Evolutionary conservation across 2,888 invertebrate genomes (phyloP).

Genomic region (Chrysotoxum bicinctum): DNA sequence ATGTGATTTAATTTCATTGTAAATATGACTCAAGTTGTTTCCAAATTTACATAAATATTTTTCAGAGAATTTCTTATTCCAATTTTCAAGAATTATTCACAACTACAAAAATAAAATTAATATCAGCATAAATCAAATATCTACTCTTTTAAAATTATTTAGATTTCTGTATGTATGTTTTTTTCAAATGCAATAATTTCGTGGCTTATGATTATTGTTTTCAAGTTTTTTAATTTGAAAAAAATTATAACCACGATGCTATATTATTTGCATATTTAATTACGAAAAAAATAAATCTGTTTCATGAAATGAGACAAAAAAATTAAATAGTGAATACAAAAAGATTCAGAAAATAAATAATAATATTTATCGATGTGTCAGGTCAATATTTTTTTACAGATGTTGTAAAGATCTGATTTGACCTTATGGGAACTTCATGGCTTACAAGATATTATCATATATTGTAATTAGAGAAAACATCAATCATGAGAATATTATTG

Average conservation of each 20-base stretch:
- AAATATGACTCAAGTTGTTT: background rate
- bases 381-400: background rate
- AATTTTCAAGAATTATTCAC: background rate
- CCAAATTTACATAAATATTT: background rate
- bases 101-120: background rate
- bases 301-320: background rate
- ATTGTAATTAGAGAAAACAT: too few relatives aligned
- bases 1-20: background rate
- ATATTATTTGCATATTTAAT: background rate
- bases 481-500: too few relatives aligned
- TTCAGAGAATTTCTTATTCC: background rate
- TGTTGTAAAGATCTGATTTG: too few relatives aligned
- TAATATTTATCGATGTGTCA: conserved; percentile 29
- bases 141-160: background rate
- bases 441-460: too few relatives aligned
- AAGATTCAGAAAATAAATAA: conserved; percentile 25
- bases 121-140: background rate
- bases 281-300: background rate
- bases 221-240: background rate
- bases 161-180: background rate
- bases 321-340: background rate
- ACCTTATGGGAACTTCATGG: too few relatives aligned
- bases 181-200: background rate
- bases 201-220: conserved; percentile 3
- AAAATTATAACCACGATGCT: background rate